These are phyloP conservation scores for Sycophaga agraensis DNA, from an alignment of 1,140 invertebrate species.

Conservation along the genomic window DNA sequence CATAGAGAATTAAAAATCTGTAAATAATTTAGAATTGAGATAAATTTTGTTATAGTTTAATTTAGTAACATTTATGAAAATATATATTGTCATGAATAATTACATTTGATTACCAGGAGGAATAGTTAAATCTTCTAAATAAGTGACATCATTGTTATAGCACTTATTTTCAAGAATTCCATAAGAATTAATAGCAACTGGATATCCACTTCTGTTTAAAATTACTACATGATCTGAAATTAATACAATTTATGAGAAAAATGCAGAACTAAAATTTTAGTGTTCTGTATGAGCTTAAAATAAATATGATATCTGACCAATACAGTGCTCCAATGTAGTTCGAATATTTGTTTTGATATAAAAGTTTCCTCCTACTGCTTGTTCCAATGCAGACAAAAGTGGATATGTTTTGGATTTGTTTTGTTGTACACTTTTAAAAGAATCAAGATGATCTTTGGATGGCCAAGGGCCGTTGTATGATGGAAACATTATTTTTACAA, in stretches of 20 bases:
- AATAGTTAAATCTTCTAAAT: slow-evolving; percentile 49
- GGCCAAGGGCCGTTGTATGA: slow-evolving; percentile 52
- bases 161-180: slow-evolving; percentile 2
- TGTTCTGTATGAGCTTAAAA: background rate
- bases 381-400: slow-evolving; percentile 47
- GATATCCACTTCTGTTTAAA: slow-evolving; percentile 51
- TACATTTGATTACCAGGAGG: slow-evolving; percentile 55
- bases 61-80: no score
- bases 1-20: slow-evolving; percentile 53
- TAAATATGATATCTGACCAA: slow-evolving; percentile 49
- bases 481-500: slow-evolving; percentile 59
- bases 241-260: background rate
- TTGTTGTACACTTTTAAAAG: slow-evolving; percentile 2
- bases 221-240: slow-evolving; percentile 59
- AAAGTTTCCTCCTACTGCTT: slow-evolving; percentile 52
- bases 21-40: slow-evolving; percentile 33
- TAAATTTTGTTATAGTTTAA: background rate
- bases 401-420: slow-evolving; percentile 38
- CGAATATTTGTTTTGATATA: slow-evolving; percentile 54
- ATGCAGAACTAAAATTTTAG: background rate
- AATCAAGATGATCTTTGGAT: slow-evolving; percentile 36
- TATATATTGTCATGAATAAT: slow-evolving; percentile 1
- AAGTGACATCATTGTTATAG: slow-evolving; percentile 27
- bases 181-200: slow-evolving; percentile 49
- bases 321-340: slow-evolving; percentile 52